Evolutionary conservation across 1,140 invertebrate genomes (phyloP), one percentile per base, ranked within the genome.

Genomic region (Zaprionus ornatus): DNA sequence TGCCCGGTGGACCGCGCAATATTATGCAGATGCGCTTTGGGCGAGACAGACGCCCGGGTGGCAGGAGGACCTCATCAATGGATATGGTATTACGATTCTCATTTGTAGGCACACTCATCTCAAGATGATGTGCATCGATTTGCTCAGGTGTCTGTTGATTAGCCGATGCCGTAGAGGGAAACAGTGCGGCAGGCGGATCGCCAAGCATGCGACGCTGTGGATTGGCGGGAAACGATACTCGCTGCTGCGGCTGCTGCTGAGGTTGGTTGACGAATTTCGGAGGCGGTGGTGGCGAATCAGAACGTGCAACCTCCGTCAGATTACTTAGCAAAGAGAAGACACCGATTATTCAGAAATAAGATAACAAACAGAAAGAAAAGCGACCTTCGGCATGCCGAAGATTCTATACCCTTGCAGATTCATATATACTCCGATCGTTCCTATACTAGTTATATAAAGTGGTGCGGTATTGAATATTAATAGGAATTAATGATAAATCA

Each of bases 1-100:
- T 96, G 10, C 97, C 97, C 9, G 97, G 97, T 42, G 96, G 95
- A 69, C 98, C 98, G 92, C 98, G 93, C 13, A 99, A 92, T 80
- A 99, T 97, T 60, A 99, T 96, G 23, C 96, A 97, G 76, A 99
- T 96, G 91, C 97, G 77, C 94, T 94, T 74, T 96, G 94, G 54
- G 95, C 97, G 54, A 96, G 97, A 55, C 93, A 91, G 77, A 94
- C 95, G 68, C 12, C 90, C 88, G 9, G 91, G 91, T 12, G 61
- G 60, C n/a, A 80, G 5, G 0, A 99, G 92, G 23, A 99, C 85
- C 91, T 99, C 98, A 91, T 98, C 97, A 67, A 99, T 95, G 91
- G 96, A 93, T n/a, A 95, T 93, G 15, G 94, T 83, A 80, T 93
- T 94, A 3, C 61, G 72, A 69, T 92, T 90, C 64, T 92, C 91